Base-by-base conservation (phyloP, 2,888 invertebrate species). In the Biston betularia region DNA sequence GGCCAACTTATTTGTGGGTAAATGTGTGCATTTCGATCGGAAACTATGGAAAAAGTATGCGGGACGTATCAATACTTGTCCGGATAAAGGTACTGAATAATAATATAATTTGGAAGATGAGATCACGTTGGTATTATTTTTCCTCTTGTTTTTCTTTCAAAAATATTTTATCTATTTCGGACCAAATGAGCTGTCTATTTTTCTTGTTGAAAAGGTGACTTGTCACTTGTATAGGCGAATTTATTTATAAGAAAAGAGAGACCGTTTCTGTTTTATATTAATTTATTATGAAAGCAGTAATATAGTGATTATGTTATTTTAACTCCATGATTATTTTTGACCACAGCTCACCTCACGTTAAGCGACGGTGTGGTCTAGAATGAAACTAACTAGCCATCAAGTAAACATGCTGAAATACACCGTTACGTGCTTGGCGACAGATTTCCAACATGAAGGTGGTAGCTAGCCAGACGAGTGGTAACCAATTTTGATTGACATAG, bases 1-100 rank as follows among this genome's bases (percentile, higher is more conserved):
- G 14, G 76, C 38, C 9, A 38, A 38, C 38, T 38, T 38, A 38
- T 38, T 38, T 38, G 38, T 38, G 9, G 38, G 6, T 78, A 77
- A 78, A 81, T 79, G 77, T 81, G 74, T 77, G 81, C 79, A 83
- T 82, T 80, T 75, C 74, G 45, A 49, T 62, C 58, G 49, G 63
- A 48, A 68, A 64, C 67, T 62, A 55, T 58, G 15, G 57, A 58
- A 49, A 55, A 57, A 49, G 56, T 56, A 54, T 49, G 59, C 50
- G 69, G 59, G 52, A 64, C 55, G 45, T 58, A 71, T 67, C 70
- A 63, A 61, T 53, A 68, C 40, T 42, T 42, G 40, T 33, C 6
- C 49, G 53, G 48, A 55, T 57, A 24, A 55, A 3, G 50, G 45
- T 40, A 24, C 14, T 56, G 35, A 44, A n/a, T 52, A 61, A 56